A percentile compares a stretch with the other conserved stretches of the same genome.
Conservation (phyloP, 2,797 vertebrate genomes). For the Hephaestus fuliginosus region DNA sequence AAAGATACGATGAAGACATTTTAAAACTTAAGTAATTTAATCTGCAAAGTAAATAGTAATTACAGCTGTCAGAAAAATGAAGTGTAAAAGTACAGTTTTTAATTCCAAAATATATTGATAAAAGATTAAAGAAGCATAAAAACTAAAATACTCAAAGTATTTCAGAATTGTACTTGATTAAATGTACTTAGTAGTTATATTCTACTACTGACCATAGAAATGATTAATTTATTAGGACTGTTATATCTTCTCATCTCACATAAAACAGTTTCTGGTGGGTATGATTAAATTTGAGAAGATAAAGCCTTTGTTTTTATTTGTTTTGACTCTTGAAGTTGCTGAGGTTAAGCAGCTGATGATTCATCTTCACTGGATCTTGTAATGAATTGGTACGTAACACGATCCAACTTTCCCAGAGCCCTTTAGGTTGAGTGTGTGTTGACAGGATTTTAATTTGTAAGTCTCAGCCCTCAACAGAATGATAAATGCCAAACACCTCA, state of each 20-base stretch:
- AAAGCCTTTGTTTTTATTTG: neutral
- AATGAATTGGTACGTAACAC: neutral
- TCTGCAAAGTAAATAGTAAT: too few species aligned
- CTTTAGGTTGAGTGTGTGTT: neutral
- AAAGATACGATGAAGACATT: neutral
- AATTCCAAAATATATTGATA: neutral
- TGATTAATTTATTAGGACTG: too few species aligned
- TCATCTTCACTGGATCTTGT: neutral
- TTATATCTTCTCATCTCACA: too few species aligned
- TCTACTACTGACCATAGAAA: too few species aligned
- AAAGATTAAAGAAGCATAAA: too few species aligned
- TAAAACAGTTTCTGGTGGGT: neutral
- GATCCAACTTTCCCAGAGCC: neutral
- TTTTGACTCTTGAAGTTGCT: neutral
- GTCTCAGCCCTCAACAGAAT: slow-evolving; percentile 1
- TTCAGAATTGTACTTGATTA: neutral
- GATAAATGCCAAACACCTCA: slow-evolving; percentile 22
- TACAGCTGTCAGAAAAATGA: too few species aligned
- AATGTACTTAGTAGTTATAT: too few species aligned
- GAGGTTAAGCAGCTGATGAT: too few species aligned
- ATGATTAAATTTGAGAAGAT: neutral
- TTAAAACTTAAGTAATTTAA: neutral
- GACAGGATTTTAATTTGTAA: slow-evolving; percentile 35
- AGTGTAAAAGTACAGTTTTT: neutral
- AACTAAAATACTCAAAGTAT: too few species aligned